These are phyloP conservation scores for Phataginus tetradactyla DNA, from an alignment of 2,797 vertebrate species.

Conservation along the genomic window DNA sequence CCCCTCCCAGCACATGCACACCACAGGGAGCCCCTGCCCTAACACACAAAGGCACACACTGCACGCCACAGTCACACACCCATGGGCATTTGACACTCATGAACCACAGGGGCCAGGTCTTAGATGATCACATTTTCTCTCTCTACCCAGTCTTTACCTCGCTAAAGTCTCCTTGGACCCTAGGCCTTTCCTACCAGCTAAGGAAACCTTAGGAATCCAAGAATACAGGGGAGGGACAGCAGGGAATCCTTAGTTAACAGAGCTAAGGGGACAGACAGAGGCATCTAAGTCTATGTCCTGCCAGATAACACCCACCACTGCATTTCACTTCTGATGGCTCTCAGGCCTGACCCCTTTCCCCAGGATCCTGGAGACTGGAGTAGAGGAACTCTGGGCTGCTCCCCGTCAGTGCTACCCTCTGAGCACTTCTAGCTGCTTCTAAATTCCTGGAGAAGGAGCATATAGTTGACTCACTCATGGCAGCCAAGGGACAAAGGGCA, in stretches of 20 bases:
- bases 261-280: background rate
- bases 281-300: background rate
- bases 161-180: background rate
- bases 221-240: background rate
- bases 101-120: background rate
- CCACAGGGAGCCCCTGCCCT: conserved; percentile 55
- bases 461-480: background rate
- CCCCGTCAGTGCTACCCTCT: background rate
- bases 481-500: background rate
- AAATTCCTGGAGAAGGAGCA: background rate
- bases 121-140: background rate
- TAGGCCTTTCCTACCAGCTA: background rate
- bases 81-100: background rate
- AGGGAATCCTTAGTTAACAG: background rate
- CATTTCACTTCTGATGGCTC: background rate
- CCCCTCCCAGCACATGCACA: conserved; percentile 60
- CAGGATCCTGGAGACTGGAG: background rate
- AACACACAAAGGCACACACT: conserved; percentile 48
- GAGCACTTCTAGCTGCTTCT: background rate
- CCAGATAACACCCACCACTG: background rate
- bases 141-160: background rate
- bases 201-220: conserved; percentile 7
- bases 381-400: background rate
- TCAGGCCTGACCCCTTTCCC: background rate
- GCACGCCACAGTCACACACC: background rate